phyloP scores from a whole-genome alignment of 2,888 invertebrate species.

The Operophtera brumata region DNA sequence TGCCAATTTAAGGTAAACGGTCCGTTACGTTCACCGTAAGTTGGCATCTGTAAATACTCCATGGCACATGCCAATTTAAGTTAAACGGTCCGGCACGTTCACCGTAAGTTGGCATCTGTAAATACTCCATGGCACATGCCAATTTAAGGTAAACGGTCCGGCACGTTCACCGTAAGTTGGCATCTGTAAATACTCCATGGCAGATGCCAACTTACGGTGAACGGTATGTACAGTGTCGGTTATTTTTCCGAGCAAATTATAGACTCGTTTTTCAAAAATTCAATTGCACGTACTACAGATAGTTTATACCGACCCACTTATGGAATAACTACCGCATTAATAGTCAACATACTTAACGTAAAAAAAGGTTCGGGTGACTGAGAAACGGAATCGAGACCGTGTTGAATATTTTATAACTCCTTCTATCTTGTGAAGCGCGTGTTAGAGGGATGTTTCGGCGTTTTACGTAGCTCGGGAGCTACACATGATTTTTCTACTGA shows the following conservation, averaged over 20 bases:
- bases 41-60: too few species aligned
- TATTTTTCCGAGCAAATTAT: neutral
- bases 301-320: slow-evolving; percentile 38
- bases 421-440: slow-evolving; percentile 56
- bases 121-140: too few species aligned
- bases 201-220: too few species aligned
- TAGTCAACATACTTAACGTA: slow-evolving; percentile 46
- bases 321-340: slow-evolving; percentile 50
- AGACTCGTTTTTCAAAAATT: slow-evolving; percentile 41
- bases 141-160: too few species aligned
- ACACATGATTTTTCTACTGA: neutral
- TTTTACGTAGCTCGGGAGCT: slow-evolving; percentile 26
- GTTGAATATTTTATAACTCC: slow-evolving; percentile 66
- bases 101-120: too few species aligned
- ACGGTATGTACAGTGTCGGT: too few species aligned
- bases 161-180: too few species aligned
- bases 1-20: too few species aligned
- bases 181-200: too few species aligned
- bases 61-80: too few species aligned
- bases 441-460: slow-evolving; percentile 49
- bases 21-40: too few species aligned
- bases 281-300: slow-evolving; percentile 41
- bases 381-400: slow-evolving; percentile 60
- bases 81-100: too few species aligned
- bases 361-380: slow-evolving; percentile 54